Evolutionary conservation across 1,140 invertebrate genomes (phyloP).

Genomic region (Sitobion miscanthi): DNA sequence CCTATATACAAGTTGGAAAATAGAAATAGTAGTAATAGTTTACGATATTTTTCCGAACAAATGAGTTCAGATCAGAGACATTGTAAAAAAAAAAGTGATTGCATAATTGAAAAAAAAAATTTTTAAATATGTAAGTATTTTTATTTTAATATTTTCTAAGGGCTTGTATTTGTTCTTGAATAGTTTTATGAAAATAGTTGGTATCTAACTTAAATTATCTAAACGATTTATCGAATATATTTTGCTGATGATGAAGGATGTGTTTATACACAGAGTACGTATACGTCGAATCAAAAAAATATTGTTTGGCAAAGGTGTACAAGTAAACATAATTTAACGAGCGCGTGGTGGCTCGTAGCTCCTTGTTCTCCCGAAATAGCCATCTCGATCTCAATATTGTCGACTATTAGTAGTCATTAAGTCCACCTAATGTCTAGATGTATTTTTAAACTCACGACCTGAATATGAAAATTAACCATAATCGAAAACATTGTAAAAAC

Average conservation of each 20-base stretch:
- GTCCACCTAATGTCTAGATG: background rate
- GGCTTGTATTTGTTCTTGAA: too few relatives aligned
- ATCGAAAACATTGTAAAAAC: background rate
- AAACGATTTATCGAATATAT: background rate
- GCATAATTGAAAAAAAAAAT: too few relatives aligned
- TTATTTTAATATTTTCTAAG: too few relatives aligned
- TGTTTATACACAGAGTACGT: background rate
- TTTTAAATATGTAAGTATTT: too few relatives aligned
- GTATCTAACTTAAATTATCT: background rate
- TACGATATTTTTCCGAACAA: too few relatives aligned
- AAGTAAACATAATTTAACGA: slow-evolving; percentile 36
- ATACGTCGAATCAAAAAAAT: background rate
- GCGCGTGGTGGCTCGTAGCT: background rate
- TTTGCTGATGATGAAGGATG: background rate
- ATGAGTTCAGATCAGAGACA: too few relatives aligned
- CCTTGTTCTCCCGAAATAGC: slow-evolving; percentile 30
- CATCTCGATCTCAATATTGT: slow-evolving; percentile 33
- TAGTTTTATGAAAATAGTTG: background rate
- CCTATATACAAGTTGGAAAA: too few relatives aligned
- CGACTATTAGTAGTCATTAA: slow-evolving; percentile 36
- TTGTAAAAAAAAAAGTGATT: too few relatives aligned
- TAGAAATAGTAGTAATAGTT: too few relatives aligned
- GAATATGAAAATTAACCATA: background rate
- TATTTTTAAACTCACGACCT: slow-evolving; percentile 45
- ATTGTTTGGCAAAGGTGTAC: background rate